A percentile compares a stretch with the other conserved stretches of the same genome.
Conservation (phyloP, 2,113 vertebrate species). For the Alethe castanea region DNA sequence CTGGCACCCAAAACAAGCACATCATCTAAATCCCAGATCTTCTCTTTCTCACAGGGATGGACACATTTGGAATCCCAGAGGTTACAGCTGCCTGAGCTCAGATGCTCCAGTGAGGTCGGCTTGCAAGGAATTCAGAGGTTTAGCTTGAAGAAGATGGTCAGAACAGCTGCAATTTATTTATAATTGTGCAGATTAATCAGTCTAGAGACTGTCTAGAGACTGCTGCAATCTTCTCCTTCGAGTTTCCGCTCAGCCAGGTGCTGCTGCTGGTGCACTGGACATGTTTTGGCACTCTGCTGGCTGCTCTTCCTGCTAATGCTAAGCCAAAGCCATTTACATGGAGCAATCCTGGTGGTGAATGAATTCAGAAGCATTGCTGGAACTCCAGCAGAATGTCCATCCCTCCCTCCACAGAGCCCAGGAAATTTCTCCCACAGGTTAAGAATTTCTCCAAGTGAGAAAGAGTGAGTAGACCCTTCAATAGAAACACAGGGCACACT, state of each 20-base stretch:
- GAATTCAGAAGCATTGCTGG: not conserved
- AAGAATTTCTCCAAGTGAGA: not conserved
- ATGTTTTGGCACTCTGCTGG: not conserved
- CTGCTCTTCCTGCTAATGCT: not conserved
- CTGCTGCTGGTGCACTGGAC: not conserved
- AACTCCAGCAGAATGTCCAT: not conserved
- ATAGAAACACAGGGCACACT: not conserved
- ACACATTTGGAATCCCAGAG: not conserved
- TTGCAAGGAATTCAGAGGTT: not conserved
- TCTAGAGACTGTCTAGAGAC: not conserved
- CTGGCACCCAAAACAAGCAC: not conserved
- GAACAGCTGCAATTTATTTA: slow-evolving; percentile 16
- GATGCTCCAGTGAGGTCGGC: not conserved
- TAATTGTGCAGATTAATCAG: not conserved
- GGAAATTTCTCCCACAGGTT: not conserved
- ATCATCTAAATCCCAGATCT: not conserved
- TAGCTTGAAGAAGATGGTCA: not conserved
- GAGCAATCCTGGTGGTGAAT: not conserved
- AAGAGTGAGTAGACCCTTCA: not conserved
- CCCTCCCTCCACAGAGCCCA: not conserved
- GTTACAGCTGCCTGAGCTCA: not conserved
- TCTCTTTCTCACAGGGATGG: not conserved
- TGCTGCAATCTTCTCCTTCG: not conserved
- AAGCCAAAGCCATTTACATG: not conserved
- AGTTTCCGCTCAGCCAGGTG: not conserved